Conservation (phyloP, 2,888 invertebrate genomes). For the Isotomurus palustris region DNA sequence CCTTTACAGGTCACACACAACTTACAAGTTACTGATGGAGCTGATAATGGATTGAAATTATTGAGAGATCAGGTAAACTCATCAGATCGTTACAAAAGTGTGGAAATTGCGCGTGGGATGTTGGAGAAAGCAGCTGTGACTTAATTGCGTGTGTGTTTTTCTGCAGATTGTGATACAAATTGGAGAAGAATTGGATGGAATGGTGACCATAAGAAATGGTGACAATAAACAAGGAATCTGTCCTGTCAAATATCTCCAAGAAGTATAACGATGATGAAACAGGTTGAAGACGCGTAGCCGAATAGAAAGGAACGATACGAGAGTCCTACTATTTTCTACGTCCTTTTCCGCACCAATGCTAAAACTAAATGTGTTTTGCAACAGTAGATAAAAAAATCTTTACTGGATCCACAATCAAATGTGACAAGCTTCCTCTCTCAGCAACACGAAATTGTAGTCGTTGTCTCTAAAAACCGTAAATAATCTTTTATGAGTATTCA, state of each 20-base stretch:
- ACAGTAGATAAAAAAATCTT: too few relatives aligned
- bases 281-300: background rate
- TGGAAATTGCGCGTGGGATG: background rate
- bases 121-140: too few relatives aligned
- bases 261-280: conserved; percentile 69
- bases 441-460: background rate
- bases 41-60: conserved; percentile 71
- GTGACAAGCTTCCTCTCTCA: too few relatives aligned
- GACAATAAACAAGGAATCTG: conserved; percentile 90
- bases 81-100: background rate
- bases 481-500: too few relatives aligned
- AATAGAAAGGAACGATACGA: background rate
- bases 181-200: conserved; percentile 87
- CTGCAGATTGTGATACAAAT: conserved; percentile 82
- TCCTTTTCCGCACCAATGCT: too few relatives aligned
- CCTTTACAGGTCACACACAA: conserved; percentile 83
- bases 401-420: too few relatives aligned
- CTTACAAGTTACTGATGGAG: conserved; percentile 77
- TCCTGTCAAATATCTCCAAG: conserved; percentile 89
- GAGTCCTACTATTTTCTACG: background rate
- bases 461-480: background rate
- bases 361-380: too few relatives aligned
- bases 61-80: conserved; percentile 78
- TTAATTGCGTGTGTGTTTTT: too few relatives aligned
- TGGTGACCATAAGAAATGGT: conserved; percentile 88